Evolutionary conservation across 2,113 vertebrate species (phyloP).

Genomic region (Engraulis encrasicolus): DNA sequence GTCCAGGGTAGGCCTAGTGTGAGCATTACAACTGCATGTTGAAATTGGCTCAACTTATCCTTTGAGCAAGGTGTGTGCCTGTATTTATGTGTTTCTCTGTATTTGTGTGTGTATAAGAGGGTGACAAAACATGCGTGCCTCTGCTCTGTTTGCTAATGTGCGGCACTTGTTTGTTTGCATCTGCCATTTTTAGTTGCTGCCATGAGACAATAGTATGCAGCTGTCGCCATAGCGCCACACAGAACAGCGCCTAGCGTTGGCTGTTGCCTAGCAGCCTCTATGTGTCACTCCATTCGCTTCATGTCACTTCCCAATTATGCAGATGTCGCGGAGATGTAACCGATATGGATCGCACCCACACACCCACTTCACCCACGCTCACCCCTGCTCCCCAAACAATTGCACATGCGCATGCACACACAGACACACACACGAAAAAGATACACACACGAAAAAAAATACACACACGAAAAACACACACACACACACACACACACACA

Average conservation of each 20-base stretch:
- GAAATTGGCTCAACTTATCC: no score
- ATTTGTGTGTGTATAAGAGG: constrained; percentile 35
- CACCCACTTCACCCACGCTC: neutral
- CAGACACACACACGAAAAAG: no score
- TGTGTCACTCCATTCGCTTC: constrained; percentile 51
- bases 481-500: no score
- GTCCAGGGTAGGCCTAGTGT: no score
- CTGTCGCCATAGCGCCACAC: constrained; percentile 29
- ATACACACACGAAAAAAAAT: no score
- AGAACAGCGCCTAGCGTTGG: constrained; percentile 1
- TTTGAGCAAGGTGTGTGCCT: no score
- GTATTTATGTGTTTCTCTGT: neutral
- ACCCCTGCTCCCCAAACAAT: no score
- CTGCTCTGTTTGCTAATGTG: no score
- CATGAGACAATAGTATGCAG: constrained; percentile 37
- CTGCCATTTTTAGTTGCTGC: constrained; percentile 16
- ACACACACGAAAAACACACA: no score
- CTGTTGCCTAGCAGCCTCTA: constrained; percentile 31
- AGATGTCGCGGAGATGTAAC: constrained; percentile 57
- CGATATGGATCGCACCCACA: neutral
- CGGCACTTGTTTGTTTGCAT: constrained; percentile 10
- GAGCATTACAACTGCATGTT: no score
- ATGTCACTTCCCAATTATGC: constrained; percentile 74
- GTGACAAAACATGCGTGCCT: neutral
- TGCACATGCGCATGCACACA: no score